These are phyloP conservation scores for Drosophila suboccidentalis DNA, from an alignment of 2,888 invertebrate species.

Conservation along the genomic window DNA sequence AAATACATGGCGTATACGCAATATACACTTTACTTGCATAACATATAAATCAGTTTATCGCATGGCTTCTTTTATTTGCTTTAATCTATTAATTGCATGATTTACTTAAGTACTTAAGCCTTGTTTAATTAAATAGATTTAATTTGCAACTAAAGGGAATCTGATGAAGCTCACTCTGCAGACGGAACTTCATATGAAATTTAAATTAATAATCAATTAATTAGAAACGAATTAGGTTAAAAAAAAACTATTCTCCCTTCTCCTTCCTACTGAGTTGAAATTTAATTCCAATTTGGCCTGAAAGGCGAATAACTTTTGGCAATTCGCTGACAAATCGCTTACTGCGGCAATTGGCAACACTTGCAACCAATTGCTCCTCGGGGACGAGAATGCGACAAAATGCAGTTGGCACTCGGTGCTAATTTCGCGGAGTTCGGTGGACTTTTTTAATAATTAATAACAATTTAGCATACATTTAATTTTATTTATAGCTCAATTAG, in stretches of 20 bases:
- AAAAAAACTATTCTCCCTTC: background rate
- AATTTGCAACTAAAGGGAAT: background rate
- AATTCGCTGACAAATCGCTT: slow-evolving; percentile 19
- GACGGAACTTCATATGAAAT: background rate
- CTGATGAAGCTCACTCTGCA: background rate
- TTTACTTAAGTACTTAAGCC: background rate
- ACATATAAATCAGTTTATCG: background rate
- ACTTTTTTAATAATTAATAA: slow-evolving; percentile 72
- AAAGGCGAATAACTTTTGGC: slow-evolving; percentile 12
- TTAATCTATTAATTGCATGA: background rate
- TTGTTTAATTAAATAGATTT: background rate
- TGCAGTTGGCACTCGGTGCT: slow-evolving; percentile 31
- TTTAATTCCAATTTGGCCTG: slow-evolving; percentile 28
- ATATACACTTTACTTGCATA: background rate
- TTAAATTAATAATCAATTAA: too few species aligned
- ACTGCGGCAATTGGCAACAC: slow-evolving; percentile 39
- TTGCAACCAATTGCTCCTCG: slow-evolving; percentile 46
- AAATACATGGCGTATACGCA: slow-evolving; percentile 20
- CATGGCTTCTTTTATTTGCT: background rate
- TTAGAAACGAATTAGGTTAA: background rate
- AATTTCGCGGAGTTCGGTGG: slow-evolving; percentile 21
- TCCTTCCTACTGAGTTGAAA: background rate
- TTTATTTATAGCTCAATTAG: slow-evolving; percentile 81
- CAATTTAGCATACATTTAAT: slow-evolving; percentile 76
- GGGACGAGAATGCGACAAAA: slow-evolving; percentile 5